Conservation (phyloP, 2,888 invertebrate species). For the Tethea ocularis region DNA sequence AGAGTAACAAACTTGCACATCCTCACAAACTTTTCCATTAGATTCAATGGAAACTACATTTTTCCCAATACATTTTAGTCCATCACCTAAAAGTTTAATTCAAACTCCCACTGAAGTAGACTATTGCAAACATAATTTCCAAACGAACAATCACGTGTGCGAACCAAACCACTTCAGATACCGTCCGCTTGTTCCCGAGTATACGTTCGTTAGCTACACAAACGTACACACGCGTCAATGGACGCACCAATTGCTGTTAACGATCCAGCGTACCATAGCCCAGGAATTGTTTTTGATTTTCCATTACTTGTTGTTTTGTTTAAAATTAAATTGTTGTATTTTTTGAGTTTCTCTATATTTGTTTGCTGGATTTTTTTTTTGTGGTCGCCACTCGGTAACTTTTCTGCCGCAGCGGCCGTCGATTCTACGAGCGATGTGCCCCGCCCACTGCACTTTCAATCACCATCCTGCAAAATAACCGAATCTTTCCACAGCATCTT, state of each 20-base stretch:
- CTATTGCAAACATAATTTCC: constrained; percentile 5
- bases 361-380: not conserved
- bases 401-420: no score
- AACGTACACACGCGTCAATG: not conserved
- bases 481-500: no score
- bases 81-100: not conserved
- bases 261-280: not conserved
- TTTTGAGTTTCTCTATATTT: not conserved
- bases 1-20: no score
- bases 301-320: constrained; percentile 1
- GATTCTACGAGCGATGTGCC: no score
- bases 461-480: no score
- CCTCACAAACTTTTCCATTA: no score
- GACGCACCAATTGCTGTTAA: not conserved
- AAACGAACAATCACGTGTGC: not conserved
- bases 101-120: not conserved
- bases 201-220: constrained; percentile 12
- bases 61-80: no score
- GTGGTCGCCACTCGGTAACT: no score
- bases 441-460: no score
- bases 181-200: not conserved
- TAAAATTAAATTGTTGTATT: not conserved
- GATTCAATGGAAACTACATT: no score
- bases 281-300: not conserved
- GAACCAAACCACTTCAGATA: constrained; percentile 1